Base-by-base conservation (phyloP, 2,888 invertebrate species). In the Lasioglossum villosulum region DNA sequence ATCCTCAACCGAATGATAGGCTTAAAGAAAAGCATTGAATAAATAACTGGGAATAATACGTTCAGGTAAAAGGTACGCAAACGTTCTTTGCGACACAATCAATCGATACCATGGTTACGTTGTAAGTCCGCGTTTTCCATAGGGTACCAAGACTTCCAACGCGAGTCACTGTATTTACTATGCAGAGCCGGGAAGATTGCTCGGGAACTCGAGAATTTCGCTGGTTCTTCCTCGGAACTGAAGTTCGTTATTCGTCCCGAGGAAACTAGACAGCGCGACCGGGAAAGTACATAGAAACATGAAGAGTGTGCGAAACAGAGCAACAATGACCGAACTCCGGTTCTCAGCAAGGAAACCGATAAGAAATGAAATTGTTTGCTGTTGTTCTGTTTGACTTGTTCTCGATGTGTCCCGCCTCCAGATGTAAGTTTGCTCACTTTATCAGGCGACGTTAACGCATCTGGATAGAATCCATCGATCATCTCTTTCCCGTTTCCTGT, bases 311-410 rank as follows among this genome's bases (percentile, higher is more conserved):
- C 27, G 59, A 59, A 59, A 59, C 59, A 16, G 27, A 59, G 59
- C 59, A 59, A 59, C 59, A 59, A 59, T 59, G 59, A 59, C 59
- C 59, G 59, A 59, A 59, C 59, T 59, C 59, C 0, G 27, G 59
- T 59, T 59, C 59, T 5, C 59, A 27, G 27, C 59, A 14, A 27
- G 59, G 27, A 59, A 59, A 59, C 59, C 59, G 27, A 59, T 59
- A 59, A 59, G 27, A 59, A 59, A 30, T 59, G 59, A 59, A 59
- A 59, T 59, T 59, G 59, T 59, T 16, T 27, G 4, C 27, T 30
- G 14, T 59, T 27, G 59, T 14, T 59, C 59, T 27, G 27, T 59
- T 59, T 59, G 59, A 59, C 59, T 59, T 27, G 27, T 27, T 27
- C n/a, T 59, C 59, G 27, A 59, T 27, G 59, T 5, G 59, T 59